These are phyloP conservation scores for Phylloscopus whistleri DNA, from an alignment of 2,113 vertebrate species.

Conservation along the genomic window DNA sequence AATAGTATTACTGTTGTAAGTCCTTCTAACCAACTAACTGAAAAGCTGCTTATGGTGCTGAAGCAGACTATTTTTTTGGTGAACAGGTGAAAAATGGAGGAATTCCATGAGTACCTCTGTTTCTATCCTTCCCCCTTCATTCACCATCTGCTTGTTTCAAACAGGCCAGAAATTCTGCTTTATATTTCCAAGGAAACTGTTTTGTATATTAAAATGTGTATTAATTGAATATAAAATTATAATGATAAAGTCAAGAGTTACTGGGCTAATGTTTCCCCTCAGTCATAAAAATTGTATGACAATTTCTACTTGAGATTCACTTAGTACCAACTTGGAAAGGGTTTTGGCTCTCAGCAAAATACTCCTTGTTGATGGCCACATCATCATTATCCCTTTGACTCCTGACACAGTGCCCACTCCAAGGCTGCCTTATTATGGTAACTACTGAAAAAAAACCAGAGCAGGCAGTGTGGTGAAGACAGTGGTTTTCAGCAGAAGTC, in stretches of 20 bases:
- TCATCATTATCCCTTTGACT: conserved; percentile 30
- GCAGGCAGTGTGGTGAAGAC: not conserved
- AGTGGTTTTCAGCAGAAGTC: not conserved
- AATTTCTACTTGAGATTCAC: not conserved
- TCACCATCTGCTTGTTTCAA: conserved; percentile 29
- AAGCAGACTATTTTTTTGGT: not conserved
- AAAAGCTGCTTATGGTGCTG: not conserved
- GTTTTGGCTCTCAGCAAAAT: conserved; percentile 15
- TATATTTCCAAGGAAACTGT: conserved; percentile 30
- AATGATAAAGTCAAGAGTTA: conserved; percentile 19
- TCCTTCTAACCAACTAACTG: not conserved
- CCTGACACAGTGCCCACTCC: not conserved
- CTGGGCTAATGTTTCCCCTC: not conserved
- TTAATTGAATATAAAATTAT: conserved; percentile 24
- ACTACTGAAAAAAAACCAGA: conserved; percentile 6
- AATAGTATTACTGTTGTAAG: not conserved
- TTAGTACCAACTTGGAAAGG: not conserved
- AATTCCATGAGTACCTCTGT: not conserved
- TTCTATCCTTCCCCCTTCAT: not conserved
- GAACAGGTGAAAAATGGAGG: not conserved
- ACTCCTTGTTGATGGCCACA: not conserved
- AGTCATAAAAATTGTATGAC: conserved; percentile 25
- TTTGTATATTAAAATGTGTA: conserved; percentile 45
- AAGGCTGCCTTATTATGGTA: conserved; percentile 2
- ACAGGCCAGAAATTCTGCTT: conserved; percentile 10